Percentiles rank a stretch among this genome's conserved stretches.
These are phyloP conservation scores for Noctua pronuba DNA, from an alignment of 2,888 invertebrate genomes.

Conservation along the genomic window DNA sequence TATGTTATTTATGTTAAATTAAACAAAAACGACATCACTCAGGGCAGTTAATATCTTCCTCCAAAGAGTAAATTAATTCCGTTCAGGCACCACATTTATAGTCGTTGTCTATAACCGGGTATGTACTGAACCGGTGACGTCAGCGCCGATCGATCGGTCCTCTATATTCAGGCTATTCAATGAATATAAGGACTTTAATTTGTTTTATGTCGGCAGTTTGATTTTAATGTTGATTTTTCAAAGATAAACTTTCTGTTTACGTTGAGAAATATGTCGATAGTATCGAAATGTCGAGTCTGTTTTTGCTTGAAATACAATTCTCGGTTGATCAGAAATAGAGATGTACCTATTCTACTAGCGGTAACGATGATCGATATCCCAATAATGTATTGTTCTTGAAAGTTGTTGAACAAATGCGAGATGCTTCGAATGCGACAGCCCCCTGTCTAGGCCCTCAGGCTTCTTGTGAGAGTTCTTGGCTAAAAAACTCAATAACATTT, in stretches of 20 bases:
- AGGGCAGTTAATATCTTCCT: neutral
- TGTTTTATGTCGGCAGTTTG: conserved; percentile 1
- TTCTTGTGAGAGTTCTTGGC: neutral
- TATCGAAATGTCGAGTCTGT: neutral
- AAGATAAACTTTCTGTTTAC: neutral
- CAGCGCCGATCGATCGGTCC: conserved; percentile 60
- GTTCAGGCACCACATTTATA: conserved; percentile 33
- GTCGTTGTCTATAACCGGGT: conserved; percentile 31
- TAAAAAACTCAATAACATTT: neutral
- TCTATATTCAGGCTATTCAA: conserved; percentile 15
- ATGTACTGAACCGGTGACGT: conserved; percentile 56
- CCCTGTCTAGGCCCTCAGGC: no score
- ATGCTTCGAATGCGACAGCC: neutral
- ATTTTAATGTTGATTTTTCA: neutral
- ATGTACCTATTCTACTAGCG: neutral
- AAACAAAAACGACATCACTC: neutral
- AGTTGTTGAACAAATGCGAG: neutral
- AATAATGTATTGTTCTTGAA: neutral
- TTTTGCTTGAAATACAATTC: neutral
- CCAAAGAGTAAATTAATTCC: conserved; percentile 35
- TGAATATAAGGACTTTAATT: neutral
- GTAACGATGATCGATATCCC: neutral
- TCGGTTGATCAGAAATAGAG: neutral
- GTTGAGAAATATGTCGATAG: neutral
- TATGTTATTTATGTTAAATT: neutral